Evolutionary conservation across 2,888 invertebrate species (phyloP).

Genomic region (Lamproptera curius): DNA sequence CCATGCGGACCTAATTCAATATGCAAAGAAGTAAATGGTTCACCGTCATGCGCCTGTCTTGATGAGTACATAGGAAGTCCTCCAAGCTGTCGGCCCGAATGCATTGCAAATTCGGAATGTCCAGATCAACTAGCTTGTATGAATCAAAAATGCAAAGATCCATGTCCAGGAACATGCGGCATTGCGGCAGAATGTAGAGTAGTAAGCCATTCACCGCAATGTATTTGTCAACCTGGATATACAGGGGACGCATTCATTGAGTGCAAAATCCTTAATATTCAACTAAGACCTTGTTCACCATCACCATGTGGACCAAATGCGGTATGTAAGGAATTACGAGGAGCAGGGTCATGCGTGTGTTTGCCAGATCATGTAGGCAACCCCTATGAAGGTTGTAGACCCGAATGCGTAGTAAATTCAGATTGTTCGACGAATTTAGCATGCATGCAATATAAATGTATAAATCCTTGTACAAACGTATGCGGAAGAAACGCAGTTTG

Average conservation of each 20-base stretch:
- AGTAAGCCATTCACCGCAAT: slow-evolving; percentile 86
- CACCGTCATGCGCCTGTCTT: slow-evolving; percentile 86
- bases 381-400: slow-evolving; percentile 87
- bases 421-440: slow-evolving; percentile 85
- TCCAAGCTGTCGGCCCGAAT: slow-evolving; percentile 86
- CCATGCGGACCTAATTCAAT: slow-evolving; percentile 86
- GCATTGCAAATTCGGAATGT: slow-evolving; percentile 86
- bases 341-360: slow-evolving; percentile 84
- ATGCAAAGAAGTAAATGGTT: slow-evolving; percentile 78
- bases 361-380: slow-evolving; percentile 84
- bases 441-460: slow-evolving; percentile 85
- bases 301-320: slow-evolving; percentile 87
- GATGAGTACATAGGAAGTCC: slow-evolving; percentile 83
- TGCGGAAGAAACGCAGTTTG: slow-evolving; percentile 87
- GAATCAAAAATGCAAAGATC: slow-evolving; percentile 85
- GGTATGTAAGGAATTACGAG: slow-evolving; percentile 82
- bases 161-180: slow-evolving; percentile 87
- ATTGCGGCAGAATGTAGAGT: slow-evolving; percentile 84
- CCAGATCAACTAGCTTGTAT: slow-evolving; percentile 82
- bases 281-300: slow-evolving; percentile 81
- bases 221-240: slow-evolving; percentile 81
- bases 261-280: slow-evolving; percentile 67
- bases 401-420: slow-evolving; percentile 85
- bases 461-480: slow-evolving; percentile 85
- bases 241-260: slow-evolving; percentile 81